Evolutionary conservation across 1,140 invertebrate species (phyloP), one percentile per base, ranked within the genome.

Genomic region (Apis laboriosa): DNA sequence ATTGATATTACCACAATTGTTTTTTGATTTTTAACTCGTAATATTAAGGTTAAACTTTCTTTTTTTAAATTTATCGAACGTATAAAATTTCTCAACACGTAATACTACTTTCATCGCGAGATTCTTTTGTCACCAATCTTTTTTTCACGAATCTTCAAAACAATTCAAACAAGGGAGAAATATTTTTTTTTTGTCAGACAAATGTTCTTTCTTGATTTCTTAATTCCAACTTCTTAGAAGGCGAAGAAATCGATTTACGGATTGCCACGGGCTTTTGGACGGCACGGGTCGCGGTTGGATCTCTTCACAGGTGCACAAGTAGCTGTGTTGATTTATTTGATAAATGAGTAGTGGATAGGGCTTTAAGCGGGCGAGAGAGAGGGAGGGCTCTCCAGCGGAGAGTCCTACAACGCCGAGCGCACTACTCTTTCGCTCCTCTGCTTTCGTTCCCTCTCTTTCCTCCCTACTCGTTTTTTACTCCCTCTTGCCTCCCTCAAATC

Each of bases 261-360:
- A 79, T 80, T 56, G 63, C 51, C 68, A 53, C 43, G 83, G 28
- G 51, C 63, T 84, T 73, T 84, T 81, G 80, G 80, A 76, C 79
- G 75, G 83, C 74, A 64, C 79, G 80, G 75, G 73, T 68, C 77
- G 71, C 43, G 53, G 72, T 67, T 79, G 86, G 90, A 91, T 91
- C 90, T 91, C 90, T 92, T 87, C 87, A 88, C 89, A 90, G 91
- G 91, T 92, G 91, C 89, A 90, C 88, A 91, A 93, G 91, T 92
- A 93, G 91, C 90, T 87, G 91, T 92, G 92, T 93, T 93, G 92
- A 92, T 92, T 93, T 93, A 93, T 93, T 93, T 92, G 91, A 93
- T 93, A 93, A 93, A 92, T 92, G 92, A 92, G 92, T 92, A 90
- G 90, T 92, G 89, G 91, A 92, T 92, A 91, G 91, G 91, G 91